Evolutionary conservation across 2,888 invertebrate genomes (phyloP), one percentile per base, ranked within the genome.

Genomic region (Gnatocerus cornutus): DNA sequence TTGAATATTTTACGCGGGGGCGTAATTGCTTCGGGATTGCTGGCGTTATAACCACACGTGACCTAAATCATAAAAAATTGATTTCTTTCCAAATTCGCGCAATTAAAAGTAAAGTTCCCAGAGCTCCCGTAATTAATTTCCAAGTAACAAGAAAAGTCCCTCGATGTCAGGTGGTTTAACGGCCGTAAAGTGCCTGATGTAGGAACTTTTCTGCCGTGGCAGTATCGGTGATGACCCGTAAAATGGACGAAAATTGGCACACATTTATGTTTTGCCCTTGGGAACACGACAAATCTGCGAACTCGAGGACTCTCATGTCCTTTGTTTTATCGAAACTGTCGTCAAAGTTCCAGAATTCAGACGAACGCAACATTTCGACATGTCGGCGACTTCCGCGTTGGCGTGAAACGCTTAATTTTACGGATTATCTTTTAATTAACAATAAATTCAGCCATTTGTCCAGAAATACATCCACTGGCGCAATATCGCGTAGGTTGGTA

Each of bases 231-330:
- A 52, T 33, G 52, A 52, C 30, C 52, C 52, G 13, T 29, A 52
- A 52, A 52, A 52, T 52, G 30, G 52, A 33, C 30, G 52, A 13
- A 52, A 52, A 52, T 52, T 52, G 52, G 30, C 52, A 52, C 52
- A 52, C 52, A 52, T 48, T 52, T 29, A 52, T 52, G 52, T 52
- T 10, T 10, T 12, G 33, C 52, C 33, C 33, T 33, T 6, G 52
- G 52, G 29, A 48, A 16, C 8, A 29, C 52, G 29, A 52, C 52
- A 52, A 52, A 52, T 52, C 52, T 52, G 33, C 12, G 29, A 52
- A 27, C 9, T n/a, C 9, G 9, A 30, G 30, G 29, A 52, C 29
- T 30, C 30, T 33, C 12, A 21, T 3, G 21, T 21, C 21, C 4
- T 21, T 21, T 21, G 21, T 21, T 21, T 21, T 21, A 21, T 21